Base-by-base conservation (phyloP, 2,888 invertebrate genomes). In the Stramonita haemastoma region DNA sequence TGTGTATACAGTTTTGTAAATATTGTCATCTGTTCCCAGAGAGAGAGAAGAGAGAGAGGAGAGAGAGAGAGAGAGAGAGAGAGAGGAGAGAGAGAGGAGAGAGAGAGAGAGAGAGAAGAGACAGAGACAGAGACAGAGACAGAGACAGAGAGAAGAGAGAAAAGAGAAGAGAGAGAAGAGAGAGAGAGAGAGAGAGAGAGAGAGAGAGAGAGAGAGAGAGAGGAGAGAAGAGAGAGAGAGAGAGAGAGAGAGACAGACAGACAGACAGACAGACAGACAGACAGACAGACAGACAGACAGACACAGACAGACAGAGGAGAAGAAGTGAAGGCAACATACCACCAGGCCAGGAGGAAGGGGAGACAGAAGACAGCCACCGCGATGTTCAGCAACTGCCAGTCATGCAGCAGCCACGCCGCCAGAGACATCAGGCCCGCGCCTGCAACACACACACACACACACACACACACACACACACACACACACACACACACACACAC, bases 351-450 rank as follows among this genome's bases (percentile, higher is more conserved):
- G 0, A 87, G 46, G 73, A 87, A 73, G 0, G 87, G 73, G 0
- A 87, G 1, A n/a, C 70, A 70, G n/a, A 87, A 73, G n/a, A 17
- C 22, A 66, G 87, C 87, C 5, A 87, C n/a, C 17, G 34, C 34
- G 2, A 87, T 73, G 29, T 73, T 73, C n/a, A 87, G 70, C 19
- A 73, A 87, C 73, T 87, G 87, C 87, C 87, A 87, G 87, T 73
- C 87, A 60, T 87, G 87, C 36, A 87, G 19, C 87, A 87, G 46
- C 87, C 87, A 87, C 11, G 73, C 87, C n/a, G 73, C 87, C 87
- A 87, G 87, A 46, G 87, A 36, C 87, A 87, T 70, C 15, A 87
- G 87, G 17, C 73, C 70, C 13, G 87, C 22, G 6, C 87, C 87
- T 87, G 56, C 15, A n/a, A 57, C 13, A 57, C 83, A 83, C 83